phyloP scores from a whole-genome alignment of 2,113 vertebrate species.

The Myanophis thanlyinensis region DNA sequence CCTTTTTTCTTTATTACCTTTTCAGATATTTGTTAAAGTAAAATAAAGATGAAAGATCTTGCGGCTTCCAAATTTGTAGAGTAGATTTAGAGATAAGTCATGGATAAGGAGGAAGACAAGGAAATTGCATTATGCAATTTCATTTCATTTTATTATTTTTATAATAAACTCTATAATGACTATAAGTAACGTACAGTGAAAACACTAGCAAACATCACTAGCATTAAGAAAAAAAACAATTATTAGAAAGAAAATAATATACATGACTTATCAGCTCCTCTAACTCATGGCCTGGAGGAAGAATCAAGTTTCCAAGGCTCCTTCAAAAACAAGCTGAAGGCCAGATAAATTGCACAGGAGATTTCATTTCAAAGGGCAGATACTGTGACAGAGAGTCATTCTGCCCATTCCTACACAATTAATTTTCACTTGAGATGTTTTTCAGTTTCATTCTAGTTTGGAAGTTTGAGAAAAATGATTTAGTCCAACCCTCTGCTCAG shows the following conservation, averaged over 20 bases:
- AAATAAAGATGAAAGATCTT: neutral
- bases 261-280: neutral
- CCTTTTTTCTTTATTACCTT: neutral
- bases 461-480: neutral
- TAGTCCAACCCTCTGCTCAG: no score
- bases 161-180: neutral
- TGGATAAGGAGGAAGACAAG: neutral
- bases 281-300: neutral
- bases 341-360: neutral
- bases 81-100: neutral
- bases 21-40: neutral
- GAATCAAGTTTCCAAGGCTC: neutral
- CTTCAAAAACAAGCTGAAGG: neutral
- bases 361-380: neutral
- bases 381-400: neutral
- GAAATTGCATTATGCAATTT: neutral
- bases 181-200: neutral
- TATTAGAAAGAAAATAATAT: neutral
- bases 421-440: neutral
- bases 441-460: neutral
- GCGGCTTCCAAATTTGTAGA: neutral
- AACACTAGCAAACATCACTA: neutral
- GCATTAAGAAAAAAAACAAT: neutral
- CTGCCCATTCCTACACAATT: neutral
- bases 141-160: neutral